phyloP scores from a whole-genome alignment of 2,888 invertebrate species.

The Resseliella maxima region DNA sequence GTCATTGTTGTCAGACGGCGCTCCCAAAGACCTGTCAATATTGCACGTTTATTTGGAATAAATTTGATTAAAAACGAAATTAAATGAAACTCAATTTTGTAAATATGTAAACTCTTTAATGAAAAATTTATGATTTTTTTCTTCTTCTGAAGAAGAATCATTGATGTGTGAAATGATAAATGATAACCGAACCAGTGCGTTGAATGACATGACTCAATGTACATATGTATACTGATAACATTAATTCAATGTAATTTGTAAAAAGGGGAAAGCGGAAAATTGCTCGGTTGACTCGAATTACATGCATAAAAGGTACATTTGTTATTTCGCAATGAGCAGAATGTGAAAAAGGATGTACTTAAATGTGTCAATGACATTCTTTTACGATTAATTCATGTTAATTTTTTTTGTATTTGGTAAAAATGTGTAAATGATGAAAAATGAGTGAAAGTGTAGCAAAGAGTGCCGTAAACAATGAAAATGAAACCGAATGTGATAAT shows the following conservation, averaged over 20 bases:
- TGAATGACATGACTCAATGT: background rate
- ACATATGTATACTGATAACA: background rate
- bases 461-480: constrained; percentile 60
- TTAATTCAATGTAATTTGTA: background rate
- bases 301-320: background rate
- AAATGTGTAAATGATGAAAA: constrained; percentile 3
- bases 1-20: background rate
- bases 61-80: background rate
- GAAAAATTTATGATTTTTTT: too few species aligned
- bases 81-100: background rate
- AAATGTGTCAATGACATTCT: constrained; percentile 46
- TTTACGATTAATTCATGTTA: background rate
- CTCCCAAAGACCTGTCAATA: background rate
- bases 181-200: background rate
- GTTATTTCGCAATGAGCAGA: background rate
- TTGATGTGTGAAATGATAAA: background rate
- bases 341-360: constrained; percentile 10
- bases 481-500: constrained; percentile 57
- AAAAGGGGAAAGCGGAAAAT: constrained; percentile 22
- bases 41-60: background rate
- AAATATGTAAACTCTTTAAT: too few species aligned
- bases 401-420: constrained; percentile 58
- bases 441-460: constrained; percentile 14
- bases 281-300: background rate
- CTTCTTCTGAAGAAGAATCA: background rate